phyloP scores from a whole-genome alignment of 2,113 vertebrate genomes.

The Malurus melanocephalus region DNA sequence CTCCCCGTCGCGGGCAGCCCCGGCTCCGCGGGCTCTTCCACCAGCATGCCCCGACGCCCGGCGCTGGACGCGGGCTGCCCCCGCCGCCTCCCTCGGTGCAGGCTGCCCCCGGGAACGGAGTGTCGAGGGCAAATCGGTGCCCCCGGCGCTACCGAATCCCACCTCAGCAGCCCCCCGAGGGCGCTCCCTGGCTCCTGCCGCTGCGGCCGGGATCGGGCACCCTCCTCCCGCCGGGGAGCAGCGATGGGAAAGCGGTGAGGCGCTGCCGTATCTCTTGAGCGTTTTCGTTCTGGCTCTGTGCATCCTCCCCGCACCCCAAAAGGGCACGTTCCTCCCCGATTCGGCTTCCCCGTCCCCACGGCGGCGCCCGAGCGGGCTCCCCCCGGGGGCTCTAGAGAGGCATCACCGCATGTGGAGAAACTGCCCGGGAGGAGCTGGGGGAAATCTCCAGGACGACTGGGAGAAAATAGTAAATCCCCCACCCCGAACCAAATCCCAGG shows the following conservation, averaged over 20 bases:
- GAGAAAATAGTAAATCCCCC: neutral
- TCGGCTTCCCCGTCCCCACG: neutral
- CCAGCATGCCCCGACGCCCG: too few relatives aligned
- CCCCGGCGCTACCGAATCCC: neutral
- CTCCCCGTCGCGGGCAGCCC: rapidly evolving
- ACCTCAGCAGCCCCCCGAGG: neutral
- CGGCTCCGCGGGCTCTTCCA: neutral
- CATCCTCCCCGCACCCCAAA: neutral
- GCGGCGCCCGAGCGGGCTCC: neutral
- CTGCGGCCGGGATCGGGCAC: neutral
- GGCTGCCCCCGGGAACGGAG: neutral
- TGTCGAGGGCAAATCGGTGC: too few relatives aligned
- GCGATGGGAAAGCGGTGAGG: neutral
- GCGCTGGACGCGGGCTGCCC: too few relatives aligned
- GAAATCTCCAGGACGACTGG: neutral
- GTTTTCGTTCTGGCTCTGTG: neutral
- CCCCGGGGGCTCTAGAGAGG: neutral
- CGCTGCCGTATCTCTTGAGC: neutral
- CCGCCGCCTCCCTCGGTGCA: neutral
- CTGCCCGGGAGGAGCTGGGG: neutral
- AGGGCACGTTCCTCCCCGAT: neutral
- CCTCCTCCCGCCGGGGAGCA: neutral
- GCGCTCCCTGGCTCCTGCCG: neutral
- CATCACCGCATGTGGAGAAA: neutral
- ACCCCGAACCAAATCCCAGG: neutral